phyloP scores from a whole-genome alignment of 1,140 invertebrate species.

The Oreohelix idahoensis region DNA sequence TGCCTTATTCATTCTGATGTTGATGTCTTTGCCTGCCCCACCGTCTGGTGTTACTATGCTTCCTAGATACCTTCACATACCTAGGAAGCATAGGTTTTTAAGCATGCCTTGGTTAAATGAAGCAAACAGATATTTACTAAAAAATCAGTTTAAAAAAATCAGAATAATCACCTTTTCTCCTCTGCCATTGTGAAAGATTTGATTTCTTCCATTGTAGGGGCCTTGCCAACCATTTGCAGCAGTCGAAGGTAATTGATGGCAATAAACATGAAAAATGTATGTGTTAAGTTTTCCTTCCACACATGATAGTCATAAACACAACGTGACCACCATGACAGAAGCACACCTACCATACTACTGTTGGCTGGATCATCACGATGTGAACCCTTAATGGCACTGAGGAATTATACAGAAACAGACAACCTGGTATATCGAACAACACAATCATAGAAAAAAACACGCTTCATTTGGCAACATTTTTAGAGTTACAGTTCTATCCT shows the following conservation, averaged over 20 bases:
- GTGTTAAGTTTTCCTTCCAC: conserved; percentile 32
- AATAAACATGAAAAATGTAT: conserved; percentile 46
- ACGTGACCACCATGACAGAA: conserved; percentile 37
- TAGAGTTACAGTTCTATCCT: too few species aligned
- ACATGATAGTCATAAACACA: conserved; percentile 52
- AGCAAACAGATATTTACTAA: too few species aligned
- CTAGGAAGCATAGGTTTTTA: too few species aligned
- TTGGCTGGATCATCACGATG: not conserved
- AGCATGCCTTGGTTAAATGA: too few species aligned
- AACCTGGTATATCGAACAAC: too few species aligned
- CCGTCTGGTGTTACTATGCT: too few species aligned
- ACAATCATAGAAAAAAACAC: too few species aligned
- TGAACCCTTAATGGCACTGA: conserved; percentile 24
- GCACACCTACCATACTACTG: not conserved
- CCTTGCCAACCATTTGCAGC: conserved; percentile 52
- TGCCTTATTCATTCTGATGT: too few species aligned
- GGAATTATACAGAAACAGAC: not conserved
- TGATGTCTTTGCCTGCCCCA: too few species aligned
- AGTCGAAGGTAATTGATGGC: conserved; percentile 47
- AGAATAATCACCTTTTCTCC: conserved; percentile 18
- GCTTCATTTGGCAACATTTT: too few species aligned
- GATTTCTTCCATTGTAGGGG: conserved; percentile 40
- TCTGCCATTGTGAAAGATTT: conserved; percentile 14
- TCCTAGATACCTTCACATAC: too few species aligned
- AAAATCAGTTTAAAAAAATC: too few species aligned